Base-by-base conservation (phyloP, 2,113 vertebrate species). In the Mesocricetus auratus region DNA sequence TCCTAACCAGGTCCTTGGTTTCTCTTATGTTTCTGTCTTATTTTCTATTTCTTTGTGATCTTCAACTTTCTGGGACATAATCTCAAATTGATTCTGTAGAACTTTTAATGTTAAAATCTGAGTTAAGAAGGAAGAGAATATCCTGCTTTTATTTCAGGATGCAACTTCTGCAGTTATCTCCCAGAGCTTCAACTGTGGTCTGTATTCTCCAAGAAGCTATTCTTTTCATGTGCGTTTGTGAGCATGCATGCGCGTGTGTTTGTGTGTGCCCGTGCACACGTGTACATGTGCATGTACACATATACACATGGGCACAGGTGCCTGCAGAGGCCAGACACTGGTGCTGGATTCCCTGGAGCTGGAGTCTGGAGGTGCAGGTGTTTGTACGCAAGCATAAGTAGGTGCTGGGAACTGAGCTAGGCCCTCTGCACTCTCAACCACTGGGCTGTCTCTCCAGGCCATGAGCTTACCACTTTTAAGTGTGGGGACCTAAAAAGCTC, bases 11-110 rank as follows among this genome's bases (percentile, higher is more conserved):
- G 33, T 64, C 17, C 24, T 92, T 11, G 12, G 45, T 77, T 95
- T 94, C 90, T 78, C 79, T 82, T 31, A 47, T 17, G 74, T 60
- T 92, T 86, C 2, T 4, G 39, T 26, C 56, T 39, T 64, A 85
- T 39, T 82, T 71, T 83, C 78, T 73, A 78, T 93, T 62, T 77
- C 17, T 83, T 50, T 91, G 42, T 82, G 53, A 53, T 94, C 82
- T 73, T 92, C 64, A 79, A 77, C 73, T 93, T 89, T 86, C 87
- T 90, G 56, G 42, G 19, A 75, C n/a, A 90, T 16, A 93, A 19
- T n/a, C 42, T 90, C 33, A 71, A 64, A 71, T 73, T 39, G 68
- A 36, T 31, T 31, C 9, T n/a, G 36, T 9, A 45, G 73, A 69
- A 31, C 36, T 95, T 91, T 78, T 64, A 79, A 29, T 89, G 82